Conservation (phyloP, 2,113 vertebrate genomes). For the Corythoichthys haematopterus region DNA sequence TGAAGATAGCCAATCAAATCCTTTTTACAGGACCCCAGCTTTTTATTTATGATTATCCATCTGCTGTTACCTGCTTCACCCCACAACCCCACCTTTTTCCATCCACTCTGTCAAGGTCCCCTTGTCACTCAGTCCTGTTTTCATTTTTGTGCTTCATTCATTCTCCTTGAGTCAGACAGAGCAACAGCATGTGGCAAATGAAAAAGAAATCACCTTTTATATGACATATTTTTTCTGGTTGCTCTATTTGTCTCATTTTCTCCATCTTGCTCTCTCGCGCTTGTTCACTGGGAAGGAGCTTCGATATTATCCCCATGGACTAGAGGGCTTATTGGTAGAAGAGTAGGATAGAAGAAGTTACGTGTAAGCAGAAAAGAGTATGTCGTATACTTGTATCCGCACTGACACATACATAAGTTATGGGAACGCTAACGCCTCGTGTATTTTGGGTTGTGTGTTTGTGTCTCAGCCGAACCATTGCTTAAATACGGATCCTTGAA, state of each 20-base stretch:
- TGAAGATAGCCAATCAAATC: slow-evolving; percentile 55
- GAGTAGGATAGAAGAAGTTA: slow-evolving; percentile 23
- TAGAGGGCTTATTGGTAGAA: slow-evolving; percentile 31
- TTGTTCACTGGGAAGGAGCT: slow-evolving; percentile 13
- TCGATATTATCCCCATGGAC: slow-evolving; percentile 34
- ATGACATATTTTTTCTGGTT: slow-evolving; percentile 17
- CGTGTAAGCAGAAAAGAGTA: neutral
- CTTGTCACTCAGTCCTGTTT: neutral
- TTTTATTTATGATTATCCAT: slow-evolving; percentile 63
- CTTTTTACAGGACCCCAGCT: slow-evolving; percentile 58
- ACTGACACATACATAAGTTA: slow-evolving; percentile 17
- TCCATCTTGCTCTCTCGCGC: neutral
- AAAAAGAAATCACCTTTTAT: slow-evolving; percentile 25
- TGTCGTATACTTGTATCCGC: slow-evolving; percentile 23
- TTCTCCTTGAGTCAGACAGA: slow-evolving; percentile 22
- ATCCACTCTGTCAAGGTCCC: slow-evolving; percentile 3
- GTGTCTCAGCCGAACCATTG: neutral
- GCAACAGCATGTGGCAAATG: slow-evolving; percentile 29
- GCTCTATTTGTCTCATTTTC: slow-evolving; percentile 22
- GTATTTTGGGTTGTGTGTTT: slow-evolving; percentile 1
- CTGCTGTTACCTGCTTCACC: slow-evolving; percentile 23
- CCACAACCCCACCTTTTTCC: neutral
- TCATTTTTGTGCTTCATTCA: slow-evolving; percentile 10
- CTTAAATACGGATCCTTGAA: neutral
- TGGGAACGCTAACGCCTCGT: slow-evolving; percentile 2